These are phyloP conservation scores for Enhydra lutris DNA, from an alignment of 2,113 vertebrate genomes.

Conservation along the genomic window DNA sequence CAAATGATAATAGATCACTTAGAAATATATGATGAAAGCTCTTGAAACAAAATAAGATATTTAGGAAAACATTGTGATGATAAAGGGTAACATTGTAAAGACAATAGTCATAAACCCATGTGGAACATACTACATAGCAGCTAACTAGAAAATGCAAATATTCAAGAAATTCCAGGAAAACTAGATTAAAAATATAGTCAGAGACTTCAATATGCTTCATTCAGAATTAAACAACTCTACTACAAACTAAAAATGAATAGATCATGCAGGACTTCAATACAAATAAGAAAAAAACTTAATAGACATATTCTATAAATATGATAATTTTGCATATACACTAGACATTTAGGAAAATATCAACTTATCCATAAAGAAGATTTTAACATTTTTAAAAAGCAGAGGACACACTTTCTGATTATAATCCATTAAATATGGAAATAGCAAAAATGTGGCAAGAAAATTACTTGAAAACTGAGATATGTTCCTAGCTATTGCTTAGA, in stretches of 20 bases:
- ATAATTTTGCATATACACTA: background rate
- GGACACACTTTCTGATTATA: background rate
- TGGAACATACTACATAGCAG: background rate
- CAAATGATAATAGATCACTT: background rate
- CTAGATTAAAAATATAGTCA: background rate
- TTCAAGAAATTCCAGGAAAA: background rate
- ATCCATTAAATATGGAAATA: background rate
- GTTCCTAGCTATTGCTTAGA: background rate
- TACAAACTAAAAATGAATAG: background rate
- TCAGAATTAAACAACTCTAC: background rate
- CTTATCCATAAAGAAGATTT: background rate
- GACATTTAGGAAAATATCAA: constrained; percentile 1
- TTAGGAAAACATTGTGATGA: background rate
- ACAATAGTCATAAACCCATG: background rate
- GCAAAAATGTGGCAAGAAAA: background rate
- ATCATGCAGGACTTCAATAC: background rate
- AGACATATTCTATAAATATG: background rate
- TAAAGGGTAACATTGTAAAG: background rate
- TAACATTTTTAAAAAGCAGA: background rate
- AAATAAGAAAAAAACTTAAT: background rate
- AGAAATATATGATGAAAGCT: background rate
- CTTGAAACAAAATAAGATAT: background rate
- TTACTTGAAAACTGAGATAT: background rate
- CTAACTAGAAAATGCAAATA: background rate
- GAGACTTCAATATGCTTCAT: background rate